phyloP scores from a whole-genome alignment of 2,888 invertebrate species.

The Rutpela maculata region DNA sequence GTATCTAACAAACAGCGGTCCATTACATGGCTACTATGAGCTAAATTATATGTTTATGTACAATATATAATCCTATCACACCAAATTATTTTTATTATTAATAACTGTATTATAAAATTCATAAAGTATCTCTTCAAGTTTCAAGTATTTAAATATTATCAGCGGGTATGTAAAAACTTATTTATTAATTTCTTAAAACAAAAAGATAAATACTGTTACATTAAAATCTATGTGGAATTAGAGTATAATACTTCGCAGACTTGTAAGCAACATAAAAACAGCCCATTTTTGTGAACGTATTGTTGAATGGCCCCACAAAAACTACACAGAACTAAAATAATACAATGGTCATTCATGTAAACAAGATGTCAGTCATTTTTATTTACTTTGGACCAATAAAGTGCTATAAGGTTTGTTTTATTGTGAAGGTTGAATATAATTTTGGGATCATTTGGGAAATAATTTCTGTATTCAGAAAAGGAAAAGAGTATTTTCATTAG shows the following conservation, averaged over 20 bases:
- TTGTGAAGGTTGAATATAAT: too few species aligned
- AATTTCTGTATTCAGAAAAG: too few species aligned
- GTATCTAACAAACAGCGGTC: conserved; percentile 67
- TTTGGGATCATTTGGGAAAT: too few species aligned
- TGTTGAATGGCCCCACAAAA: too few species aligned
- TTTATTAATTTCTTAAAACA: not conserved
- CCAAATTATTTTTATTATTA: conserved; percentile 45
- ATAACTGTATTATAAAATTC: conserved; percentile 38
- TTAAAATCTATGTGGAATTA: conserved; percentile 6
- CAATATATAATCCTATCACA: conserved; percentile 54
- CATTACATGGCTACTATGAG: conserved; percentile 67
- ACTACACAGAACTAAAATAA: too few species aligned
- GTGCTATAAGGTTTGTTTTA: too few species aligned
- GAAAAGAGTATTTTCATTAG: too few species aligned
- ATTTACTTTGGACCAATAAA: too few species aligned
- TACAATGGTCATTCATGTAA: too few species aligned
- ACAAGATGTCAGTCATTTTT: too few species aligned
- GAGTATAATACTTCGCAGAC: not conserved
- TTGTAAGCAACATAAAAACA: too few species aligned
- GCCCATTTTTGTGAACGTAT: too few species aligned
- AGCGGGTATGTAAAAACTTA: conserved; percentile 1
- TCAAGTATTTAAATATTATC: conserved; percentile 15
- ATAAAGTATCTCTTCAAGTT: conserved; percentile 10
- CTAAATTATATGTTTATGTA: conserved; percentile 57
- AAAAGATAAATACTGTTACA: not conserved